Percentiles rank a stretch among this genome's conserved stretches.
Evolutionary conservation across 2,888 invertebrate species (phyloP).

Genomic region (Plebejus anna): DNA sequence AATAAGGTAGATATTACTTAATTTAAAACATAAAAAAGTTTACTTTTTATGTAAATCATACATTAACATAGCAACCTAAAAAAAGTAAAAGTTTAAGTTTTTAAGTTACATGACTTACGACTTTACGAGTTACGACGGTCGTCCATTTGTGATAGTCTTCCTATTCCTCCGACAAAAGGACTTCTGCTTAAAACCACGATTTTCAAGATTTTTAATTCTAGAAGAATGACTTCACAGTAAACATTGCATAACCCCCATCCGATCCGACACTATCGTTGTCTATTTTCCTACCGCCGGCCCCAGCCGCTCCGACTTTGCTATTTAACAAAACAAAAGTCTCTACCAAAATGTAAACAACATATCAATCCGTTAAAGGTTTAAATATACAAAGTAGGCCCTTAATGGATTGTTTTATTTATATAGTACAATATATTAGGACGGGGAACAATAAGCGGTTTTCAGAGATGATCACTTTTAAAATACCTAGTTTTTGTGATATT

Average conservation of each 20-base stretch:
- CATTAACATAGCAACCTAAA: too few relatives aligned
- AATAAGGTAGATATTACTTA: too few relatives aligned
- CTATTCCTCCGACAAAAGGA: background rate
- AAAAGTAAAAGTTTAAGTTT: too few relatives aligned
- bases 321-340: slow-evolving; percentile 64
- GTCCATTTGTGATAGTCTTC: background rate
- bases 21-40: too few relatives aligned
- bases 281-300: slow-evolving; percentile 65
- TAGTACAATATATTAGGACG: slow-evolving; percentile 44
- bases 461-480: background rate
- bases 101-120: too few relatives aligned
- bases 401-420: slow-evolving; percentile 54
- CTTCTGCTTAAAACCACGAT: too few relatives aligned
- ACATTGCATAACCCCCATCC: slow-evolving; percentile 48
- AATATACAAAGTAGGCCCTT: slow-evolving; percentile 50
- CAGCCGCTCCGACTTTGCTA: slow-evolving; percentile 54
- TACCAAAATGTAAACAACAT: slow-evolving; percentile 62
- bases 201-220: background rate
- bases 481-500: background rate
- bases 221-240: slow-evolving; percentile 31
- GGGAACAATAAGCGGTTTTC: slow-evolving; percentile 4
- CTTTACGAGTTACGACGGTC: too few relatives aligned
- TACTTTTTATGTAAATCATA: too few relatives aligned
- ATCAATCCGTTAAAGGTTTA: slow-evolving; percentile 49
- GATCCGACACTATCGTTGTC: slow-evolving; percentile 53